A percentile compares a stretch with the other conserved stretches of the same genome.
These are phyloP conservation scores for Ariopsis seemanni DNA, from an alignment of 2,113 vertebrate species.

Conservation along the genomic window DNA sequence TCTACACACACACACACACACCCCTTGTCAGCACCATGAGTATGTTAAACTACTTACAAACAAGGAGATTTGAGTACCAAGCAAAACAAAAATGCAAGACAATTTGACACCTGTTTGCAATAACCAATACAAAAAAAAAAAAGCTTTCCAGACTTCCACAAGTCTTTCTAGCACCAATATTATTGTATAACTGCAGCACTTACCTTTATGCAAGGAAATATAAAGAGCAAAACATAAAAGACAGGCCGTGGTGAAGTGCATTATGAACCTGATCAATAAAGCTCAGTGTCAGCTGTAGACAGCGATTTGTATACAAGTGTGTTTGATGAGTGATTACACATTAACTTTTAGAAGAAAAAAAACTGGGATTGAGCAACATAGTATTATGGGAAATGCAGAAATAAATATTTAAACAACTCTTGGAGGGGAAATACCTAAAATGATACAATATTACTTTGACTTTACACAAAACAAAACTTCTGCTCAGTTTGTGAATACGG, in stretches of 20 bases:
- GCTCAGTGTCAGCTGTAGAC: neutral
- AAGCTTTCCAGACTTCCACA: neutral
- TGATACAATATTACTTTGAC: neutral
- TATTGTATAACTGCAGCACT: conserved; percentile 1
- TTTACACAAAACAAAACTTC: neutral
- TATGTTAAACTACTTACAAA: too few species aligned
- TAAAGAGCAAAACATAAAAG: conserved; percentile 7
- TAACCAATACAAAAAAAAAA: neutral
- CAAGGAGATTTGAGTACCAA: too few species aligned
- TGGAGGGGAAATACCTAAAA: neutral
- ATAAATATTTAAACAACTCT: neutral
- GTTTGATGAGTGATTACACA: conserved; percentile 71
- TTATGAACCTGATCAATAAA: conserved; percentile 4
- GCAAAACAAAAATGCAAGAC: too few species aligned
- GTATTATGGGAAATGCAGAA: conserved; percentile 10
- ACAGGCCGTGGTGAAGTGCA: neutral
- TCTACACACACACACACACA: too few species aligned
- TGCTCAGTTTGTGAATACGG: neutral
- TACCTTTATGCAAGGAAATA: conserved; percentile 41
- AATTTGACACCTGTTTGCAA: neutral
- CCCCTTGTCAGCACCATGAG: too few species aligned
- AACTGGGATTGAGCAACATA: conserved; percentile 15
- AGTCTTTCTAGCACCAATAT: neutral
- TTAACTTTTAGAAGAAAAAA: conserved; percentile 58
- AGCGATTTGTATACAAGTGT: conserved; percentile 56